A percentile compares a stretch with the other conserved stretches of the same genome.
Evolutionary conservation across 2,888 invertebrate genomes (phyloP).

Genomic region (Stegana nigrithorax): DNA sequence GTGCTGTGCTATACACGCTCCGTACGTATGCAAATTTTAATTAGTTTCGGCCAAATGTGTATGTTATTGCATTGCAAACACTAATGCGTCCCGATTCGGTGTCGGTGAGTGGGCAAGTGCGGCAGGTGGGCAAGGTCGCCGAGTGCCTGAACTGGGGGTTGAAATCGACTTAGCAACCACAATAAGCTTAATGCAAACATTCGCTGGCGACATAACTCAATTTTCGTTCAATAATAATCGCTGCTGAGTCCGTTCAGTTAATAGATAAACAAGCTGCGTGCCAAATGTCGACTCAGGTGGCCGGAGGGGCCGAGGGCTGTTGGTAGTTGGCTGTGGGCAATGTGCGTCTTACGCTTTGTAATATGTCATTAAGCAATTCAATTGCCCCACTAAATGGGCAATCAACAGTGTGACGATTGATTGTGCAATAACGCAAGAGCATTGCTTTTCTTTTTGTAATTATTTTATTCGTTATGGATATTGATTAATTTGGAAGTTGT

Average conservation of each 20-base stretch:
- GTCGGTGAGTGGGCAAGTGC: background rate
- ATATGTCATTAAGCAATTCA: no score
- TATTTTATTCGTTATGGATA: no score
- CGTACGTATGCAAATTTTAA: slow-evolving; percentile 34
- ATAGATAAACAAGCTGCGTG: background rate
- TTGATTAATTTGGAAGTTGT: no score
- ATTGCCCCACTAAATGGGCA: no score
- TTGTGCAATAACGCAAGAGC: no score
- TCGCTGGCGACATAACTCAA: slow-evolving; percentile 2
- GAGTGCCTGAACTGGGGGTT: no score
- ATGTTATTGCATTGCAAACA: slow-evolving; percentile 30
- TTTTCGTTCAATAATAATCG: slow-evolving; percentile 1
- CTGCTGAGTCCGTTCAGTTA: background rate
- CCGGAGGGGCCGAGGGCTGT: no score
- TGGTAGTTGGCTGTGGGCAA: no score
- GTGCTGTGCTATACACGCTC: no score
- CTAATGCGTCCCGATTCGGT: background rate
- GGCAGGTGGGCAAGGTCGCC: background rate
- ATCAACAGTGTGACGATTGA: background rate
- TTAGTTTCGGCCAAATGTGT: slow-evolving; percentile 31
- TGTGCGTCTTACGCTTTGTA: no score
- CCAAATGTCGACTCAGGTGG: background rate
- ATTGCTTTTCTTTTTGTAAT: no score
- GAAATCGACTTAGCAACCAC: no score
- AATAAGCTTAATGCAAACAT: background rate